phyloP scores from a whole-genome alignment of 23 tunicate genomes.

The Oikopleura vanhoeffeni region DNA sequence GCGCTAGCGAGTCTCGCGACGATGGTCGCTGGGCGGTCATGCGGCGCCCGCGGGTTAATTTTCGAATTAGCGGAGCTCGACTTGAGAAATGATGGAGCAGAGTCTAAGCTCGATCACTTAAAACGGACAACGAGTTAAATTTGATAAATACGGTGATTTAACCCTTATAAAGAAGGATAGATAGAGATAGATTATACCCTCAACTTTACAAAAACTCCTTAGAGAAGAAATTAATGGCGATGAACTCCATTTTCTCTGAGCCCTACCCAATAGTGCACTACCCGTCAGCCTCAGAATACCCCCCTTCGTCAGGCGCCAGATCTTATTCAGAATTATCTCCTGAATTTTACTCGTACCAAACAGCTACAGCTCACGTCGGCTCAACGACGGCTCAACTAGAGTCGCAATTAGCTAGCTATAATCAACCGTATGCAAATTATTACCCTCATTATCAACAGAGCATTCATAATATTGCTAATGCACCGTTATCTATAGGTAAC shows the following conservation, averaged over 20 bases:
- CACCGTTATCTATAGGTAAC: neutral
- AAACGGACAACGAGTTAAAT: neutral
- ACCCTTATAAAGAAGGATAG: neutral
- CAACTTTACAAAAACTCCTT: too few species aligned
- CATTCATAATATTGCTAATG: neutral
- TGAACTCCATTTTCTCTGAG: neutral
- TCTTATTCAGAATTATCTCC: neutral
- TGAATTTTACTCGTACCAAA: neutral
- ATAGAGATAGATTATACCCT: neutral
- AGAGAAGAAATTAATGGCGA: too few species aligned
- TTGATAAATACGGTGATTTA: neutral
- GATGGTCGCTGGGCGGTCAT: too few species aligned
- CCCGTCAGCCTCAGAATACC: neutral
- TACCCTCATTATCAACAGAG: neutral
- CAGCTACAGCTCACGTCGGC: neutral
- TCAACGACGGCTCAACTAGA: neutral
- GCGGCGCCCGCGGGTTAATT: too few species aligned
- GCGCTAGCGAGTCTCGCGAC: neutral
- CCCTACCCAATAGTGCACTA: neutral
- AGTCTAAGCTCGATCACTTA: neutral
- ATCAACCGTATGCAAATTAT: neutral
- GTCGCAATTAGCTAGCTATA: neutral
- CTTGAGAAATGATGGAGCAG: neutral
- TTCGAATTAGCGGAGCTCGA: too few species aligned
- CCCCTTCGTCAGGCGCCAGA: neutral